Evolutionary conservation across 2,113 vertebrate species (phyloP), one percentile per base, ranked within the genome.

Genomic region (Notarius quadriscutis): DNA sequence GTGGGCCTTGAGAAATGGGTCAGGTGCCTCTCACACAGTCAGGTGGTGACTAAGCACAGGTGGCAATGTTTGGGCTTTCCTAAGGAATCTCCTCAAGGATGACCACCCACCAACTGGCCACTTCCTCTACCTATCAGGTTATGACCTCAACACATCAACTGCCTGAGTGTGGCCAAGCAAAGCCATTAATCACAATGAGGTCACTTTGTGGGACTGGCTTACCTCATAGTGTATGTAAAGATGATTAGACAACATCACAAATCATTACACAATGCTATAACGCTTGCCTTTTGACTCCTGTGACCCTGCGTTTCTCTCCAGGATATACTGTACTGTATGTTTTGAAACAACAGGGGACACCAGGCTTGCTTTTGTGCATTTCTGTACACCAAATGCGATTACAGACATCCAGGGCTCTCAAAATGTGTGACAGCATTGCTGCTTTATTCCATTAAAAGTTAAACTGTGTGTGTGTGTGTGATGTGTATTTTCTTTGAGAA

Each of bases 151-250:
- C 50, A 91, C 90, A 92, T 91, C 85, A 81, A 75, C 85, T 55
- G 87, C 87, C 90, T 91, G 87, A 93, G 94, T 94, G 94, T 91
- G 89, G 92, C 85, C 90, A 87, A 63, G 86, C 84, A 51, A 87
- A 71, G 91, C 87, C 86, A 92, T 93, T 90, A 91, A 93, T 95
- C 93, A 94, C 84, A 75, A 86, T 93, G 93, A 94, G 93, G 93
- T 95, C 93, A 94, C 84, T 34, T 65, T 91, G 72, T 86, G 89
- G 84, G 93, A 93, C 93, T 91, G 90, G 17, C 85, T 74, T 89
- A 91, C 67, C 85, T 86, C 63, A 86, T 15, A 50, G 27, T 34
- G 25, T 81, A 74, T 63, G 84, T 83, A 34, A 72, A 63, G 84
- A 74, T 27, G 62, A 62, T 51, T 20, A 27, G 81, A 81, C 72